Evolutionary conservation across 1,140 invertebrate species (phyloP), one percentile per base, ranked within the genome.

Genomic region (Augochlora pura): DNA sequence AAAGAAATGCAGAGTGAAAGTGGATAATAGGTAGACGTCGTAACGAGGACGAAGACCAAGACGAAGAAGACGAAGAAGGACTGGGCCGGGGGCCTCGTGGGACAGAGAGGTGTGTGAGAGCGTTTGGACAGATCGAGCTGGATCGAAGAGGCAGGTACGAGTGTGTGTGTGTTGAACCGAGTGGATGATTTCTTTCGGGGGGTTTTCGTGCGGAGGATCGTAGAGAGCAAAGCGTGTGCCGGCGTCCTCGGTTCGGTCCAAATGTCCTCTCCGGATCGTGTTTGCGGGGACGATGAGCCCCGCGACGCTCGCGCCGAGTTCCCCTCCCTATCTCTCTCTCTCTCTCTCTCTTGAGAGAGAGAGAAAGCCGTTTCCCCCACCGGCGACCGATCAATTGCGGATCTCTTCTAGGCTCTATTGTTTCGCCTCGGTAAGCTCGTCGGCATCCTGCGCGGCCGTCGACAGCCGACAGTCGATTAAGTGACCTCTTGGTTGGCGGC

Each of bases 401-500:
- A 39, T 63, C 16, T 42, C 12, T 14, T 46, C 68, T 78, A 78
- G 82, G 67, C 73, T 80, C 49, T 80, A 52, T 77, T 86, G 83
- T 73, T 85, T 88, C 65, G 83, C 69, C 77, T 83, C 67, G 85
- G 87, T 82, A 75, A 71, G 60, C 16, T 73, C 82, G 16, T 88
- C 82, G 60, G 68, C 84, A 60, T 52, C 79, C 78, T 60, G 78
- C 59, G 69, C 52, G 77, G 25, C 27, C 70, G 71, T 85, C 80
- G 87, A 86, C 42, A 46, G 42, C 69, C 88, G 87, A 85, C 85
- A 80, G 84, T 90, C 87, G 72, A 88, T 84, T 91, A 91, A 75
- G 87, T 90, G 88, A 88, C 86, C 83, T 90, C 91, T 90, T 81
- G 86, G 81, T 84, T 92, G 90, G 81, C 91, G 89, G 88, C 90